A percentile compares a stretch with the other conserved stretches of the same genome.
Evolutionary conservation across 2,797 vertebrate genomes (phyloP).

Genomic region (Danio jaintianensis): DNA sequence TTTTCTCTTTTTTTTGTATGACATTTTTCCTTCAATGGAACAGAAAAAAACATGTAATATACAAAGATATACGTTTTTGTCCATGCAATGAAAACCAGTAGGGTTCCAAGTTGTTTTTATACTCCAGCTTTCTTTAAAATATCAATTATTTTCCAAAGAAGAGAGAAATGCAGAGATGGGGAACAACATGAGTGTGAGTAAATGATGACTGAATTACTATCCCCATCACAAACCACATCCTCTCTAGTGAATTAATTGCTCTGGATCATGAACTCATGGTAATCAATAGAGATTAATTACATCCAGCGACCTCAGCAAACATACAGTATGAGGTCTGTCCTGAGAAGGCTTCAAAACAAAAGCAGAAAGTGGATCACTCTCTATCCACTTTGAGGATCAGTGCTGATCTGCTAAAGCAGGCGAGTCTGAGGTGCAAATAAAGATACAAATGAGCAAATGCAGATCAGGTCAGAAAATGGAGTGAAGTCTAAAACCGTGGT

Average conservation of each 20-base stretch:
- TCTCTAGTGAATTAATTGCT: constrained; percentile 7
- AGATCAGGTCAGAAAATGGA: constrained; percentile 27
- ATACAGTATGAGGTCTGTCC: neutral
- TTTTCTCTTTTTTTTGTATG: too few species aligned
- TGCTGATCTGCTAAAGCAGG: constrained; percentile 42
- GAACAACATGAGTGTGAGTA: neutral
- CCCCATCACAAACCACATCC: neutral
- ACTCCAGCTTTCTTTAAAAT: neutral
- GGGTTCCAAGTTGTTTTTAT: neutral
- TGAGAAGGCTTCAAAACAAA: constrained; percentile 2
- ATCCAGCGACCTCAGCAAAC: neutral
- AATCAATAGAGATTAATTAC: neutral
- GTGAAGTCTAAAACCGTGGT: constrained; percentile 7
- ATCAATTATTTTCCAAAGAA: neutral
- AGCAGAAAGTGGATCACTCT: constrained; percentile 8
- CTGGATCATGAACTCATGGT: neutral
- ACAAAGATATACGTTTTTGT: neutral
- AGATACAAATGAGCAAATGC: constrained; percentile 18
- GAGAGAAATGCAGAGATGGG: neutral
- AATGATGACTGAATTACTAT: neutral
- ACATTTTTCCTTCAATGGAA: too few species aligned
- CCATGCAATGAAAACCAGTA: neutral
- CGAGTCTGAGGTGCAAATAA: constrained; percentile 16
- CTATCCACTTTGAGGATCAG: constrained; percentile 48
- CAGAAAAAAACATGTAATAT: too few species aligned